Evolutionary conservation across 2,888 invertebrate species (phyloP).

Genomic region (Platycheirus albimanus): DNA sequence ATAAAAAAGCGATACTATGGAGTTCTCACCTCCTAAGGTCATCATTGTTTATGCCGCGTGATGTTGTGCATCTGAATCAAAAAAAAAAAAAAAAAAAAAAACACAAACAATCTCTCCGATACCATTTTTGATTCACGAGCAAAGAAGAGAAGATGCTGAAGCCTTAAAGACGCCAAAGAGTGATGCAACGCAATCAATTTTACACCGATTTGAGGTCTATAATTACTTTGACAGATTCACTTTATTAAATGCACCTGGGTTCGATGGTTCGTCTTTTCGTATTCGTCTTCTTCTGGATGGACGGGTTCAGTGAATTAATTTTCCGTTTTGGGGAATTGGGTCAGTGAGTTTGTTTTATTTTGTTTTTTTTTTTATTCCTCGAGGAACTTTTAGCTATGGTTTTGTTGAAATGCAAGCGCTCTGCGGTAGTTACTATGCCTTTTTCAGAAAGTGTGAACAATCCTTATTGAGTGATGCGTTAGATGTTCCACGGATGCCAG

Average conservation of each 20-base stretch:
- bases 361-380: slow-evolving; percentile 9
- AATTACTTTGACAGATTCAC: slow-evolving; percentile 70
- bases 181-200: slow-evolving; percentile 63
- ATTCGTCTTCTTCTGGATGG: slow-evolving; percentile 10
- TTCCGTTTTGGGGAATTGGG: slow-evolving; percentile 72
- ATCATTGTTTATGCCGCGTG: slow-evolving; percentile 3
- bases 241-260: slow-evolving; percentile 58
- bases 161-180: slow-evolving; percentile 47
- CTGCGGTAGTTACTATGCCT: slow-evolving; percentile 34
- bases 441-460: slow-evolving; percentile 68
- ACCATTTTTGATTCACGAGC: slow-evolving; percentile 19
- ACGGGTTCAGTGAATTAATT: slow-evolving; percentile 70
- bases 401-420: slow-evolving; percentile 19
- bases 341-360: slow-evolving; percentile 49
- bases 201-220: slow-evolving; percentile 64
- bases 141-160: not conserved
- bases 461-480: slow-evolving; percentile 65
- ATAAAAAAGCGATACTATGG: not conserved
- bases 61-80: not conserved
- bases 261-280: slow-evolving; percentile 15
- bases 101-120: slow-evolving; percentile 18
- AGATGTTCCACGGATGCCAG: slow-evolving; percentile 63
- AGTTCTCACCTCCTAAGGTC: slow-evolving; percentile 54
- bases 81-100: not conserved
- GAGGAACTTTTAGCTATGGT: slow-evolving; percentile 17